Conservation (phyloP, 2,888 invertebrate genomes). For the Sinopyrophorus schimmeli region DNA sequence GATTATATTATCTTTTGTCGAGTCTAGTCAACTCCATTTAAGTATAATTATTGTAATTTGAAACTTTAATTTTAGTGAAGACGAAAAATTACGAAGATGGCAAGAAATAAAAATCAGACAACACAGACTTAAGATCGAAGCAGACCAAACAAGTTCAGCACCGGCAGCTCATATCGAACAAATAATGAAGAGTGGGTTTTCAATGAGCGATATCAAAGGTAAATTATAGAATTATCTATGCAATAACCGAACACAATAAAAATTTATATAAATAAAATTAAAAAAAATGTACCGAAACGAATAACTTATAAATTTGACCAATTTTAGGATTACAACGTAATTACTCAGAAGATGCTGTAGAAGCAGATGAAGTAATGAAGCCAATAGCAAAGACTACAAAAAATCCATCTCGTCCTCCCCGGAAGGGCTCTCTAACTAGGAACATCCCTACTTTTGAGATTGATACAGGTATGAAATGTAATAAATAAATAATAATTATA, state of each 20-base stretch:
- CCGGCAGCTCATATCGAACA: constrained; percentile 80
- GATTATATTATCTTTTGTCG: too few species aligned
- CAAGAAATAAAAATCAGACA: constrained; percentile 87
- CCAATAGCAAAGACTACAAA: constrained; percentile 55
- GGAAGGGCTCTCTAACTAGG: constrained; percentile 74
- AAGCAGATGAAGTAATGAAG: constrained; percentile 69
- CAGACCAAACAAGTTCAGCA: constrained; percentile 61
- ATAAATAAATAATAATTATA: too few species aligned
- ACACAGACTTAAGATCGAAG: constrained; percentile 75
- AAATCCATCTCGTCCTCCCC: constrained; percentile 70
- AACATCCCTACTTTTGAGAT: constrained; percentile 50
- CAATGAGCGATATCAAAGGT: constrained; percentile 93
- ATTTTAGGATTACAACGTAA: constrained; percentile 76
- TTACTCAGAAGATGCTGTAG: constrained; percentile 80
- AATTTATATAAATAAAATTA: background rate
- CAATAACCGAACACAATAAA: background rate
- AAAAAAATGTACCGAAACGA: background rate
- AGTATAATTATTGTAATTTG: too few species aligned
- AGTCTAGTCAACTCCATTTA: too few species aligned
- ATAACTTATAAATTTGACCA: background rate
- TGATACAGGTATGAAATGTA: constrained; percentile 36
- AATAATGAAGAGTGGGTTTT: constrained; percentile 87
- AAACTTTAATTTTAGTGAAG: constrained; percentile 62
- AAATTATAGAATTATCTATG: constrained; percentile 15
- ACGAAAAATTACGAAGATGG: constrained; percentile 84